Conservation (phyloP, 1,140 invertebrate genomes). For the Frieseomelitta varia region DNA sequence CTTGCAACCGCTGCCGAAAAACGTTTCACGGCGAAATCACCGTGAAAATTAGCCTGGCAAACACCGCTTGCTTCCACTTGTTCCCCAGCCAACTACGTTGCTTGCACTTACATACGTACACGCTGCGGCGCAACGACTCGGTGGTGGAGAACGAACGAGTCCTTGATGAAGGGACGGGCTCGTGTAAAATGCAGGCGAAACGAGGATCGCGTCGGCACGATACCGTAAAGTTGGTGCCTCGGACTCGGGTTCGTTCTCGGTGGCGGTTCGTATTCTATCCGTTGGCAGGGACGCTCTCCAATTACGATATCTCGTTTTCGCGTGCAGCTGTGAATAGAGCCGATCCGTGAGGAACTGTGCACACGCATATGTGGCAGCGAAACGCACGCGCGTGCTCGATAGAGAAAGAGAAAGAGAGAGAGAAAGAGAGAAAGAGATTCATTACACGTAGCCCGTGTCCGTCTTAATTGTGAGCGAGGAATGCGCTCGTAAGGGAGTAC, state of each 20-base stretch:
- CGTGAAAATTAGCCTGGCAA: not conserved
- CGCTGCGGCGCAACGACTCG: not conserved
- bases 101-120: too few relatives aligned
- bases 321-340: slow-evolving; percentile 48
- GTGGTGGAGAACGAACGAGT: not conserved
- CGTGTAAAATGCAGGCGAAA: not conserved
- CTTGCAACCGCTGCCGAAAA: not conserved
- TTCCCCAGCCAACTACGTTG: not conserved
- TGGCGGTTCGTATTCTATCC: slow-evolving; percentile 23
- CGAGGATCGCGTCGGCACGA: not conserved
- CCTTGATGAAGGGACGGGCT: not conserved
- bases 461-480: slow-evolving; percentile 56
- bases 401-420: not conserved
- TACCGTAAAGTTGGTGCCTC: slow-evolving; percentile 16
- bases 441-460: slow-evolving; percentile 48
- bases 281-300: slow-evolving; percentile 49
- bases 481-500: slow-evolving; percentile 40
- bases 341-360: slow-evolving; percentile 35
- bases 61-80: not conserved
- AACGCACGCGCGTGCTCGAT: not conserved
- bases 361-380: slow-evolving; percentile 20
- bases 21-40: not conserved
- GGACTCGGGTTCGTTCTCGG: slow-evolving; percentile 33
- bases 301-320: slow-evolving; percentile 65
- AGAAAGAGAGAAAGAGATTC: slow-evolving; percentile 6